These are phyloP conservation scores for Aythya baeri DNA, from an alignment of 2,113 vertebrate species.

Conservation along the genomic window DNA sequence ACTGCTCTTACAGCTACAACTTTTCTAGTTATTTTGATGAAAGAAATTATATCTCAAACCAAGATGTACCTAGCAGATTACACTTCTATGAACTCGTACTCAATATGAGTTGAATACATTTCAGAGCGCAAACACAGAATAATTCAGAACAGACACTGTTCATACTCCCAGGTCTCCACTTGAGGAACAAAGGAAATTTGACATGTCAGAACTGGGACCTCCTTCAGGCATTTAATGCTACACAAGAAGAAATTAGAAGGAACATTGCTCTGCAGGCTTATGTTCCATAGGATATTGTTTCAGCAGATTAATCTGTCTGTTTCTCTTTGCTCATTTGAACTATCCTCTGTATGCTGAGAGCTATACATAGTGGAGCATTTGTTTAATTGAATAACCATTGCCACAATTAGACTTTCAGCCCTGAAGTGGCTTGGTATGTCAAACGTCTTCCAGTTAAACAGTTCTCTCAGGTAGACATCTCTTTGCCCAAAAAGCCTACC, in stretches of 20 bases:
- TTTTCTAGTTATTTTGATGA: neutral
- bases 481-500: neutral
- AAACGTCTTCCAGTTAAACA: neutral
- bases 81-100: neutral
- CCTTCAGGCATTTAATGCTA: neutral
- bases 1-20: neutral
- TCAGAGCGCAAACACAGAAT: neutral
- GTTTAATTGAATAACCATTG: neutral
- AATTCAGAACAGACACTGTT: neutral
- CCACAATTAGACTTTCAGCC: neutral
- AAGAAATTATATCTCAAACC: neutral
- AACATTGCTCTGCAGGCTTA: neutral
- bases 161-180: neutral
- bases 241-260: neutral
- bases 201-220: neutral
- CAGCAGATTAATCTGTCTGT: slow-evolving; percentile 13
- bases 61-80: neutral
- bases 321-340: neutral
- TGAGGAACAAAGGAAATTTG: neutral
- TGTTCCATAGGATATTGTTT: neutral
- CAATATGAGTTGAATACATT: neutral
- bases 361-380: neutral
- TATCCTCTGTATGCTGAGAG: neutral
- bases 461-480: neutral
- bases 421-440: neutral